Evolutionary conservation across 2,888 invertebrate species (phyloP).

Genomic region (Acanthacorydalis orientalis): DNA sequence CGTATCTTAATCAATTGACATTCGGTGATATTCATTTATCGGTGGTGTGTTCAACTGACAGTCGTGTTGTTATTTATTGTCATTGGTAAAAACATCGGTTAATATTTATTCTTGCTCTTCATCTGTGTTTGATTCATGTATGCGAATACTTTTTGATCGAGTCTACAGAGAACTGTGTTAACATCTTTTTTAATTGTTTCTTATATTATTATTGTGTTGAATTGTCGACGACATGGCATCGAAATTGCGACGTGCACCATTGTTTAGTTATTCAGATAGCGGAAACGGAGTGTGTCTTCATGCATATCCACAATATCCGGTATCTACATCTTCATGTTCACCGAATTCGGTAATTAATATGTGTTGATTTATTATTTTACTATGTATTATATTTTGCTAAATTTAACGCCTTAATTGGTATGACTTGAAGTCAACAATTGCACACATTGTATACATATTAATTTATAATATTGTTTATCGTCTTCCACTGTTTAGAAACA

Average conservation of each 20-base stretch:
- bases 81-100: no score
- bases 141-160: background rate
- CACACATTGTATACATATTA: no score
- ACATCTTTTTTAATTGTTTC: background rate
- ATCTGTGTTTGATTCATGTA: background rate
- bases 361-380: background rate
- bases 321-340: background rate
- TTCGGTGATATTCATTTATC: no score
- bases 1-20: no score
- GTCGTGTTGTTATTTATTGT: no score
- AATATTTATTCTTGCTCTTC: no score
- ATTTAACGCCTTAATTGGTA: background rate
- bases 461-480: no score
- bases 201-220: background rate
- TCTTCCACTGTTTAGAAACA: no score
- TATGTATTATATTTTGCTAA: background rate
- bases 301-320: background rate
- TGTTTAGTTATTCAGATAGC: conserved; percentile 12
- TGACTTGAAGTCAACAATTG: no score
- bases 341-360: background rate
- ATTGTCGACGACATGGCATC: conserved; percentile 21
- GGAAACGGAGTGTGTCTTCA: background rate
- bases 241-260: conserved; percentile 25
- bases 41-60: no score
- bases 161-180: background rate